phyloP scores from a whole-genome alignment of 2,888 invertebrate species.

The Serrognathus titanus region DNA sequence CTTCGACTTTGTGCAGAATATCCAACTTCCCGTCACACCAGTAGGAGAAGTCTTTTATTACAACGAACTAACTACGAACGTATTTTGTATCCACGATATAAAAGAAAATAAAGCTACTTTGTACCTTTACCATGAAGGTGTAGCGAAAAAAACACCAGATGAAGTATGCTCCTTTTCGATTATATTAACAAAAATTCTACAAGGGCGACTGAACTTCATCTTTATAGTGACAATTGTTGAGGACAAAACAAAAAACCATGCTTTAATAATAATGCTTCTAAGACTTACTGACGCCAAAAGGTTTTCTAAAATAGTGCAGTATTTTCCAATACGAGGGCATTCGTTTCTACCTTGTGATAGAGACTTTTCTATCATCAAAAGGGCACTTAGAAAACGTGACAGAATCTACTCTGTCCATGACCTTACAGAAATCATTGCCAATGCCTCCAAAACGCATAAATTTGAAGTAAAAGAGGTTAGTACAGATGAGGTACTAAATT shows the following conservation, averaged over 20 bases:
- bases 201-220: constrained; percentile 14
- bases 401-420: neutral
- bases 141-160: constrained; percentile 17
- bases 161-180: constrained; percentile 6
- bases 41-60: neutral
- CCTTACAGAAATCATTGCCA: neutral
- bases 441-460: too few species aligned
- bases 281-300: constrained; percentile 17
- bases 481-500: neutral
- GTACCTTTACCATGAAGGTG: constrained; percentile 21
- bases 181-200: neutral
- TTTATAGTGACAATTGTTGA: constrained; percentile 19
- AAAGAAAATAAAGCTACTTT: constrained; percentile 8
- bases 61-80: constrained; percentile 1
- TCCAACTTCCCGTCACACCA: neutral
- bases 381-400: constrained; percentile 11
- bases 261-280: constrained; percentile 13
- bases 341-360: constrained; percentile 24
- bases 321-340: constrained; percentile 23
- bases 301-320: constrained; percentile 20
- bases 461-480: too few species aligned
- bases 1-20: neutral
- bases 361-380: constrained; percentile 23
- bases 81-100: constrained; percentile 23
- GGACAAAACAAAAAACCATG: constrained; percentile 25